These are phyloP conservation scores for Agrenia bidenticulata DNA, from an alignment of 2,888 invertebrate species.

Conservation along the genomic window DNA sequence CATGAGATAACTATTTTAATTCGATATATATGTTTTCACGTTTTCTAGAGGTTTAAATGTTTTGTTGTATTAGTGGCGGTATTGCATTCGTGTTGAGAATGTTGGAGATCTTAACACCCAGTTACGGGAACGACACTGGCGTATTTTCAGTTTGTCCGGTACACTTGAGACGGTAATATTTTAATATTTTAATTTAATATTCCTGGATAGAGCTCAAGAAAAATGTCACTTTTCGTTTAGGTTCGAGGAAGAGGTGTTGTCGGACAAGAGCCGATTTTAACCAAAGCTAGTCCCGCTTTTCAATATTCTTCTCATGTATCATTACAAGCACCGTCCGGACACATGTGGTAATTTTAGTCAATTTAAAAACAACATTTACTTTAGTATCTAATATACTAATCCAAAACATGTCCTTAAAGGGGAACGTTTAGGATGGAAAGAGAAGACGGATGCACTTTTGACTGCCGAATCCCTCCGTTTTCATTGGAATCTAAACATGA, in stretches of 20 bases:
- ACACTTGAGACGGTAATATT: conserved; percentile 80
- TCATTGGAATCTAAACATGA: conserved; percentile 92
- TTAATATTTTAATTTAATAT: background rate
- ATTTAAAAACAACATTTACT: too few species aligned
- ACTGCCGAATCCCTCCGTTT: conserved; percentile 96
- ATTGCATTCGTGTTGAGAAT: conserved; percentile 95
- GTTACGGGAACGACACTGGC: conserved; percentile 94
- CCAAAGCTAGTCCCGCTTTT: conserved; percentile 85
- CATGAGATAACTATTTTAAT: conserved; percentile 47
- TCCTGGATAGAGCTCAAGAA: too few species aligned
- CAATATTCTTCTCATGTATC: conserved; percentile 98
- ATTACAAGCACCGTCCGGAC: conserved; percentile 94
- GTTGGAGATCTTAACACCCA: conserved; percentile 85
- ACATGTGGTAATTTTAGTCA: conserved; percentile 85
- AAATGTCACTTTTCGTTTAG: too few species aligned
- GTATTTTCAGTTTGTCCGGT: conserved; percentile 91
- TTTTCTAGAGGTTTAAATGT: background rate
- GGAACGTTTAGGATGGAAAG: conserved; percentile 97
- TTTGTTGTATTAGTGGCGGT: conserved; percentile 75
- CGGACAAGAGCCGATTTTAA: conserved; percentile 94
- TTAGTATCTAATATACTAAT: too few species aligned
- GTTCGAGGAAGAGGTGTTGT: conserved; percentile 89
- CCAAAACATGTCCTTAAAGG: conserved; percentile 65
- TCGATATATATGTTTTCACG: background rate
- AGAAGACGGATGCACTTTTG: conserved; percentile 94